Conservation (phyloP, 2,888 invertebrate species). For the Melieria picta region DNA sequence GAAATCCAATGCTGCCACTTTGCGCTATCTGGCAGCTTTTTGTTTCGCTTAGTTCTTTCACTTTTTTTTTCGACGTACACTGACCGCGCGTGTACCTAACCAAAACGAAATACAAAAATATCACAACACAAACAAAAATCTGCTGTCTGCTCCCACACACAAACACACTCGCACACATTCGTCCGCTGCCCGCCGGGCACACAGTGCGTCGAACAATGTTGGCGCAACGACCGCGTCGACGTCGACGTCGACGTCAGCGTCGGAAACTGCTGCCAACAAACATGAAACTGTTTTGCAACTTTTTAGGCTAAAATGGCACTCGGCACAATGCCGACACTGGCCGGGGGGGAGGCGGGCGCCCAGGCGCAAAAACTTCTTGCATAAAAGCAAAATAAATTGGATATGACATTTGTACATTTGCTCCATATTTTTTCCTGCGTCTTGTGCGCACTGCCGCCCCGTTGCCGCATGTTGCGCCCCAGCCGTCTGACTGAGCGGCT, state of each 20-base stretch:
- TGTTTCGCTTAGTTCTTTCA: constrained; percentile 14
- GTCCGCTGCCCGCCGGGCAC: too few species aligned
- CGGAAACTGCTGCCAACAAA: neutral
- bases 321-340: neutral
- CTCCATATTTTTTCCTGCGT: constrained; percentile 21
- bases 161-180: too few species aligned
- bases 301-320: neutral
- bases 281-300: constrained; percentile 2
- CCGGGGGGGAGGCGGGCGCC: neutral
- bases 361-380: neutral
- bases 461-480: too few species aligned
- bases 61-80: neutral
- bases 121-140: too few species aligned
- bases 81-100: neutral
- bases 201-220: too few species aligned
- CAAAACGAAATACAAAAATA: neutral
- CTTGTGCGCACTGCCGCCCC: too few species aligned
- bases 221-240: too few species aligned
- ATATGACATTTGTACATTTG: constrained; percentile 41
- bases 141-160: too few species aligned
- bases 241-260: neutral
- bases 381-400: constrained; percentile 34
- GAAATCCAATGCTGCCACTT: constrained; percentile 25
- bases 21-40: constrained; percentile 9
- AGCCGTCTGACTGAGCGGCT: too few species aligned